phyloP scores from a whole-genome alignment of 2,797 vertebrate genomes.

The Dendrocincla fuliginosa region DNA sequence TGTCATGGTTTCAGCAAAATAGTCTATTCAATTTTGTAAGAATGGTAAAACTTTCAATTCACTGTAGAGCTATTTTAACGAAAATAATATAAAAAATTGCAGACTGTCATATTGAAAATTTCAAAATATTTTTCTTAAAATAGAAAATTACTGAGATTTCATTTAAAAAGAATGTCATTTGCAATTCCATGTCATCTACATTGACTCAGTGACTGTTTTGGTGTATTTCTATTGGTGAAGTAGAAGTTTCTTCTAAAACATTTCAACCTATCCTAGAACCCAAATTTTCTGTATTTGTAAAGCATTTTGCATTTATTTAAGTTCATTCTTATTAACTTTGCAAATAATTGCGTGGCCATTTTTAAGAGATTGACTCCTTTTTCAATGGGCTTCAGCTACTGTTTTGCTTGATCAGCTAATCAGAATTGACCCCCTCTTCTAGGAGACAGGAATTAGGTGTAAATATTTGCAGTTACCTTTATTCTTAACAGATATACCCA shows the following conservation, averaged over 20 bases:
- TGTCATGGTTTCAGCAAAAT: background rate
- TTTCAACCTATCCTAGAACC: background rate
- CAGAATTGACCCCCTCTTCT: background rate
- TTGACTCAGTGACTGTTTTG: background rate
- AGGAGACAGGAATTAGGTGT: background rate
- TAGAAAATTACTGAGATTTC: background rate
- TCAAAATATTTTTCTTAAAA: background rate
- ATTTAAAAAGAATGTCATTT: background rate
- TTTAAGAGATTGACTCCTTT: background rate
- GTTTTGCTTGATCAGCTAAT: background rate
- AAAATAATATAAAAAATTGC: background rate
- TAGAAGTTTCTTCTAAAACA: background rate
- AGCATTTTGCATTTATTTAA: background rate
- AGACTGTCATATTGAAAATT: background rate
- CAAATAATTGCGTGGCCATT: background rate
- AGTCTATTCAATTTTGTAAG: background rate
- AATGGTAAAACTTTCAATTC: background rate
- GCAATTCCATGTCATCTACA: background rate
- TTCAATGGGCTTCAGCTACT: background rate
- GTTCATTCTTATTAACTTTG: background rate
- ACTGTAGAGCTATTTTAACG: background rate
- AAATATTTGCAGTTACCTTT: background rate
- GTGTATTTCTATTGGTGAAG: background rate
- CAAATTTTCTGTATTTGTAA: background rate
- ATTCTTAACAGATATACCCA: background rate